These are phyloP conservation scores for Pentalonia nigronervosa DNA, from an alignment of 1,140 invertebrate species.

Conservation along the genomic window DNA sequence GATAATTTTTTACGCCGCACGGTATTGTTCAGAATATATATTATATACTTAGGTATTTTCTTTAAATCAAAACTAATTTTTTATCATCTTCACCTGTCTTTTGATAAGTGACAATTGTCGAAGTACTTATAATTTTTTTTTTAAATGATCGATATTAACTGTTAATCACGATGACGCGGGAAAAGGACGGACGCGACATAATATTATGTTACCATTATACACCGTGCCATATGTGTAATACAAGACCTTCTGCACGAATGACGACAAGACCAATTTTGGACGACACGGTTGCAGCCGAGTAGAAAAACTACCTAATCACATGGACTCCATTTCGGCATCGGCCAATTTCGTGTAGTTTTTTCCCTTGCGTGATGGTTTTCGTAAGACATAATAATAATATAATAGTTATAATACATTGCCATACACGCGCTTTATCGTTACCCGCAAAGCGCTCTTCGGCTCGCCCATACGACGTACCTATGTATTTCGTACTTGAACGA, in stretches of 20 bases:
- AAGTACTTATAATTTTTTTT: not conserved
- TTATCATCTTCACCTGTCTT: not conserved
- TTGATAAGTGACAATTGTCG: not conserved
- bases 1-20: not conserved
- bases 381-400: not conserved
- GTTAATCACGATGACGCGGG: not conserved
- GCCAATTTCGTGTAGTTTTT: not conserved
- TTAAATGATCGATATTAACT: not conserved
- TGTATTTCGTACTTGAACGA: not conserved
- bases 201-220: not conserved
- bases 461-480: not conserved
- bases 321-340: not conserved
- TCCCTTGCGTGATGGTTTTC: not conserved
- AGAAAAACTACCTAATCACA: not conserved
- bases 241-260: not conserved
- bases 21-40: not conserved
- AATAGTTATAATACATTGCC: not conserved
- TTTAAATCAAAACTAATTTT: not conserved
- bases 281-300: not conserved
- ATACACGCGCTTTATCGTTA: not conserved
- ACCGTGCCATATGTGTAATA: not conserved
- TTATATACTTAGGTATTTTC: not conserved
- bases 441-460: not conserved
- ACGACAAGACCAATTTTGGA: not conserved
- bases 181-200: not conserved